phyloP scores from a whole-genome alignment of 1,140 invertebrate genomes.

The Pseudomyrmex flavicornis region DNA sequence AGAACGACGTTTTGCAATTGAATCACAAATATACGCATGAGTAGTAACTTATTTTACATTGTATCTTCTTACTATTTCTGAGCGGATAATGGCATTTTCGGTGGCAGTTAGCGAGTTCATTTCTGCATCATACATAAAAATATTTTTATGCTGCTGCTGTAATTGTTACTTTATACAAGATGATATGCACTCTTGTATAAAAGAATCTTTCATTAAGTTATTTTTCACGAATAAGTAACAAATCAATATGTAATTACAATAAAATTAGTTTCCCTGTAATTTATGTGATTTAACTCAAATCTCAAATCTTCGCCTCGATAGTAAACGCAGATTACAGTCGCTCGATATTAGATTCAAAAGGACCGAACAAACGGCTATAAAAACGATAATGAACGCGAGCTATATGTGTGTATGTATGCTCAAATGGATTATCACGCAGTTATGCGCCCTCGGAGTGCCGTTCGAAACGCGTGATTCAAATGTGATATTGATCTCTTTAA shows the following conservation, averaged over 20 bases:
- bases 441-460: slow-evolving; percentile 14
- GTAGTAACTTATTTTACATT: slow-evolving; percentile 19
- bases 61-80: background rate
- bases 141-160: slow-evolving; percentile 21
- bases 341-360: slow-evolving; percentile 25
- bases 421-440: slow-evolving; percentile 37
- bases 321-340: slow-evolving; percentile 8
- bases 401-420: background rate
- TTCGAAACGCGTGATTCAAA: slow-evolving; percentile 16
- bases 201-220: background rate
- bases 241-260: too few species aligned
- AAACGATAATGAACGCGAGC: slow-evolving; percentile 37
- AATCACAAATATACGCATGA: slow-evolving; percentile 14
- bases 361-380: slow-evolving; percentile 12
- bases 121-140: background rate
- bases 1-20: slow-evolving; percentile 2
- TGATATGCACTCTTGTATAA: background rate
- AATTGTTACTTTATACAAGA: background rate
- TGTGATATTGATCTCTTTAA: slow-evolving; percentile 36
- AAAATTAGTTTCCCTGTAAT: background rate
- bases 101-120: slow-evolving; percentile 68
- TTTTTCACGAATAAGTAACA: background rate
- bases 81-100: slow-evolving; percentile 57
- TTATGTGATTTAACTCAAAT: slow-evolving; percentile 1
- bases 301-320: background rate